Evolutionary conservation across 2,113 vertebrate genomes (phyloP), one percentile per base, ranked within the genome.

Genomic region (Ctenodactylus gundi): DNA sequence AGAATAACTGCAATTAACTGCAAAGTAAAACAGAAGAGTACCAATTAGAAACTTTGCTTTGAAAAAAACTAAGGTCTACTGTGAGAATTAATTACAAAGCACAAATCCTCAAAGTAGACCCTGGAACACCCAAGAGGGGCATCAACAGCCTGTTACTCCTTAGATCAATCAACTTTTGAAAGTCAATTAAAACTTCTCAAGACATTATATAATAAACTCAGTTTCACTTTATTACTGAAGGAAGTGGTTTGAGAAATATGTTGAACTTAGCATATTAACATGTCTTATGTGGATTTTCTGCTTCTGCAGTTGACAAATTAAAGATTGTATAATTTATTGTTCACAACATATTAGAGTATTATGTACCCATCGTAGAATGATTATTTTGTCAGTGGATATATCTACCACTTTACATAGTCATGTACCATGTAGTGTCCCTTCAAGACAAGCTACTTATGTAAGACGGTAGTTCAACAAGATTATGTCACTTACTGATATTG

Each of bases 191-290:
- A 73, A 78, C 9, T 82, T 82, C 62, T 72, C 75, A 60, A 84
- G 21, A 17, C 4, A n/a, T 20, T 86, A 62, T 73, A 81, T 57
- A 83, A 64, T 72, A 93, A 87, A 58, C n/a, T 53, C n/a, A 39
- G 39, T 70, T 94, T 67, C 68, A 93, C 41, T 73, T 75, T 73
- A 60, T 81, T 68, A 92, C 27, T 62, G 60, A 87, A 53, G n/a
- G 36, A 62, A 55, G 46, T 29, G 8, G 51, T 60, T 58, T 57
- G 73, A 90, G 18, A 91, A 93, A 84, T 25, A 29, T 81, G 1
- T 53, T 84, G 58, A 65, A 58, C n/a, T 65, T 23, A 72, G 60
- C 53, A 31, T 4, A 4, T 15, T 7, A 60, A 44, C 4, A 2
- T 41, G 46, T 55, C 58, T 49, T 44, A 70, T 70, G 17, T 44